Conservation (phyloP, 2,888 invertebrate species). For the Andricus quercusramuli region DNA sequence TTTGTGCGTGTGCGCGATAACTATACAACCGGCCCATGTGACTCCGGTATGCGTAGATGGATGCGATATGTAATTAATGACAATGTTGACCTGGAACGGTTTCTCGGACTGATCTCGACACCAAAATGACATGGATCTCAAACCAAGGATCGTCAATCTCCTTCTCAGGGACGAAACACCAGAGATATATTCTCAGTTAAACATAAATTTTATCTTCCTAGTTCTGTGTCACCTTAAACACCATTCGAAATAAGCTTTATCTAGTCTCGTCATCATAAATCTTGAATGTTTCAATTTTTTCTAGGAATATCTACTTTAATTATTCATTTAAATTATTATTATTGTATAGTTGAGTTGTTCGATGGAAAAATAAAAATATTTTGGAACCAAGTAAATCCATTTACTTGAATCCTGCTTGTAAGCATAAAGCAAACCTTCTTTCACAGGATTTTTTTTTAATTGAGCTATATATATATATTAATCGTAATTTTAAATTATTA, state of each 20-base stretch:
- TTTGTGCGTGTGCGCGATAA: slow-evolving; percentile 55
- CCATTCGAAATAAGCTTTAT: neutral
- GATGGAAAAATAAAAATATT: no score
- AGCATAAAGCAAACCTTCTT: no score
- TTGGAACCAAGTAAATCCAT: no score
- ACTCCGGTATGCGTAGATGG: slow-evolving; percentile 55
- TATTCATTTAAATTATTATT: neutral
- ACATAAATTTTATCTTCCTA: neutral
- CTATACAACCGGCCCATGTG: slow-evolving; percentile 46
- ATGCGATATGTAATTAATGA: slow-evolving; percentile 61
- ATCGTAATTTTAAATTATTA: no score
- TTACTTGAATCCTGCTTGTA: no score
- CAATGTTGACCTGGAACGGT: slow-evolving; percentile 55
- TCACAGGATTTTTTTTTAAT: no score
- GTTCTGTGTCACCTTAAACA: slow-evolving; percentile 13
- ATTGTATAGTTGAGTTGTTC: no score
- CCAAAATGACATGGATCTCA: slow-evolving; percentile 21
- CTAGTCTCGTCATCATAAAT: neutral
- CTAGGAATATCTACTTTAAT: neutral
- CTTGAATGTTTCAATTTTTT: neutral
- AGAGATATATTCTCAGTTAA: slow-evolving; percentile 45
- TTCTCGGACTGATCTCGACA: slow-evolving; percentile 53
- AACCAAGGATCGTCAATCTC: slow-evolving; percentile 51
- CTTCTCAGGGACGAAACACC: slow-evolving; percentile 42
- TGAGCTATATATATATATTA: no score